A percentile compares a stretch with the other conserved stretches of the same genome.
Conservation (phyloP, 2,888 invertebrate genomes). For the Poecilobothrus nobilitatus region DNA sequence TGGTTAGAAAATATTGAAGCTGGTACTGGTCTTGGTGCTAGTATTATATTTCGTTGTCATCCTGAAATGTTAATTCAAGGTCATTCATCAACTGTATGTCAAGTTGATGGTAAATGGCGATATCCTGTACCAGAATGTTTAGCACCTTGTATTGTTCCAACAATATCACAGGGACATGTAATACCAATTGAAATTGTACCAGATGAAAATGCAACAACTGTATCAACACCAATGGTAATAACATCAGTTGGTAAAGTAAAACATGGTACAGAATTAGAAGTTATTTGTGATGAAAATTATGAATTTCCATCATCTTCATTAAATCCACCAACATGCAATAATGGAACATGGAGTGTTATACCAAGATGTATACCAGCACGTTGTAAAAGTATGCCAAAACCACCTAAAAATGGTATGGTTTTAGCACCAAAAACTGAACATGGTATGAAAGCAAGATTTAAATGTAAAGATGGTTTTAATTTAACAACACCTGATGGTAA, state of each 20-base stretch:
- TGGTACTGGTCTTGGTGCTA: slow-evolving; percentile 84
- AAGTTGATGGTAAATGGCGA: slow-evolving; percentile 91
- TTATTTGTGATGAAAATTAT: slow-evolving; percentile 76
- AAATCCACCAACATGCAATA: slow-evolving; percentile 75
- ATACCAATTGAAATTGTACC: slow-evolving; percentile 49
- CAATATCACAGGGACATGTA: slow-evolving; percentile 69
- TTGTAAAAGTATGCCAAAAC: slow-evolving; percentile 73
- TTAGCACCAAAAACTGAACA: slow-evolving; percentile 97
- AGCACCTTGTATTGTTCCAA: slow-evolving; percentile 92
- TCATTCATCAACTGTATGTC: slow-evolving; percentile 82
- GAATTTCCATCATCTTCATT: slow-evolving; percentile 69
- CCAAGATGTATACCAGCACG: slow-evolving; percentile 77
- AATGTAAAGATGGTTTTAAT: slow-evolving; percentile 87
- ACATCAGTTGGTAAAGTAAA: slow-evolving; percentile 51
- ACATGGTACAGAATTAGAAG: slow-evolving; percentile 63
- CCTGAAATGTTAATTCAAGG: slow-evolving; percentile 87
- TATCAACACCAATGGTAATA: slow-evolving; percentile 31
- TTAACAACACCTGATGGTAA: slow-evolving; percentile 59
- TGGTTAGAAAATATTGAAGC: slow-evolving; percentile 86
- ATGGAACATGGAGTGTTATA: slow-evolving; percentile 92
- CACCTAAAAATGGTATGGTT: slow-evolving; percentile 89
- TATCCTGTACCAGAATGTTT: slow-evolving; percentile 81
- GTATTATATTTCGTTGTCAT: slow-evolving; percentile 86
- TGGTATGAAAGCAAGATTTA: slow-evolving; percentile 87
- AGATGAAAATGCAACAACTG: slow-evolving; percentile 40